Base-by-base conservation (phyloP, 2,797 vertebrate genomes). In the Epinephelus awoara region DNA sequence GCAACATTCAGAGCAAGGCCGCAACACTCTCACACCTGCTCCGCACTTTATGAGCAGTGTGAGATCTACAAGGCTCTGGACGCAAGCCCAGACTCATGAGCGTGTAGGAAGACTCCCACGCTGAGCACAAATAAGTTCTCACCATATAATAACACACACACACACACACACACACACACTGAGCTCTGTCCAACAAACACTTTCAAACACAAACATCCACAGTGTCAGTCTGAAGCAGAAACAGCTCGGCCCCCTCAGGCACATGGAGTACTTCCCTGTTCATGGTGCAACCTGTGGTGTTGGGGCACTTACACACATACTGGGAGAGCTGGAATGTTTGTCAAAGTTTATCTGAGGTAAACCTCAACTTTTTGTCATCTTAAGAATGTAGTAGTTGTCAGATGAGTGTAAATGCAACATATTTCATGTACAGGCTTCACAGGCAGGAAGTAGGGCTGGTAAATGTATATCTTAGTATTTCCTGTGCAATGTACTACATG, bases 101-200 rank as follows among this genome's bases (percentile, higher is more conserved):
- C 59, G 61, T 64, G 81, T 12, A 75, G 71, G 50, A 83, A 62
- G 61, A 83, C 86, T 85, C 84, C 84, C 80, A 92, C 75, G 7
- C 71, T 73, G 68, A 74, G 66, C 63, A 84, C 51, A 81, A 84
- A 73, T 61, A 66, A 83, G 57, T 71, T 79, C 72, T 76, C 77
- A 79, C 51, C 49, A 52, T 67, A 76, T 79, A 79, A 80, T 54
- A 75, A 62, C 46, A 68, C 62, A 38, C 75, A 72, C n/a, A 72
- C 69, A 70, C 54, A 67, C 55, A 47, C 44, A 50, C 23, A 52
- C 55, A 27, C 38, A 34, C 18, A 23, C 54, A 67, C 47, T 11
- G 4, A 18, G 7, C 44, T 34, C 34, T 34, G 34, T 34, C 52
- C 19, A 18, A 64, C 21, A 69, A 9, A 56, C 47, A 51, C 67